Percentiles rank a stretch among this genome's conserved stretches.
phyloP scores from a whole-genome alignment of 2,113 vertebrate species.

The Rhinogobius similis region DNA sequence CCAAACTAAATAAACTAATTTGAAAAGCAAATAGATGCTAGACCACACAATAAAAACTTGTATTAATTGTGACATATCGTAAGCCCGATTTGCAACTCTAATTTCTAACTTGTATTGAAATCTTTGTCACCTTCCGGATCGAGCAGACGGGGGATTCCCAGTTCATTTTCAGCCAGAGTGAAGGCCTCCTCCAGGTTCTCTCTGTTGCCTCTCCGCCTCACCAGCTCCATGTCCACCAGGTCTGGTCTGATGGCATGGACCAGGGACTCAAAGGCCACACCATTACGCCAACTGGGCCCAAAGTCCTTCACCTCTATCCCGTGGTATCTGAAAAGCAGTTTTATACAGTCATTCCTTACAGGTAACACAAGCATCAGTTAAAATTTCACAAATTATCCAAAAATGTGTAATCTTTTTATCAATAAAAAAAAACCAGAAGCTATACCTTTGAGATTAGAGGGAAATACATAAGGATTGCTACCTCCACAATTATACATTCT shows the following conservation, averaged over 20 bases:
- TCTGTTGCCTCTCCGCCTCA: constrained; percentile 82
- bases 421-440: not conserved
- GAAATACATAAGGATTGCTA: too few species aligned
- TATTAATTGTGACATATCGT: not conserved
- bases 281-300: constrained; percentile 91
- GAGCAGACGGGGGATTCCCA: constrained; percentile 94
- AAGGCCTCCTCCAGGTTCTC: constrained; percentile 96
- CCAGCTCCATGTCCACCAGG: constrained; percentile 89
- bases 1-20: too few species aligned
- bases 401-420: too few species aligned
- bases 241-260: constrained; percentile 93
- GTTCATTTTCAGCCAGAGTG: constrained; percentile 86
- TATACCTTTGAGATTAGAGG: not conserved
- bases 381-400: too few species aligned
- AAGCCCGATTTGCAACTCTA: not conserved
- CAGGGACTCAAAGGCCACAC: constrained; percentile 90
- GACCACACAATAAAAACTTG: not conserved
- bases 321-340: constrained; percentile 74
- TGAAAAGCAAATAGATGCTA: not conserved
- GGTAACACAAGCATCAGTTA: not conserved
- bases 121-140: constrained; percentile 90
- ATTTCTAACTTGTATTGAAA: not conserved
- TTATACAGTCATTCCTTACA: not conserved
- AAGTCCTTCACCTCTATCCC: constrained; percentile 96
- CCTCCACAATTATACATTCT: too few species aligned